Evolutionary conservation across 2,113 vertebrate species (phyloP), one percentile per base, ranked within the genome.

Genomic region (Sciurus niger): DNA sequence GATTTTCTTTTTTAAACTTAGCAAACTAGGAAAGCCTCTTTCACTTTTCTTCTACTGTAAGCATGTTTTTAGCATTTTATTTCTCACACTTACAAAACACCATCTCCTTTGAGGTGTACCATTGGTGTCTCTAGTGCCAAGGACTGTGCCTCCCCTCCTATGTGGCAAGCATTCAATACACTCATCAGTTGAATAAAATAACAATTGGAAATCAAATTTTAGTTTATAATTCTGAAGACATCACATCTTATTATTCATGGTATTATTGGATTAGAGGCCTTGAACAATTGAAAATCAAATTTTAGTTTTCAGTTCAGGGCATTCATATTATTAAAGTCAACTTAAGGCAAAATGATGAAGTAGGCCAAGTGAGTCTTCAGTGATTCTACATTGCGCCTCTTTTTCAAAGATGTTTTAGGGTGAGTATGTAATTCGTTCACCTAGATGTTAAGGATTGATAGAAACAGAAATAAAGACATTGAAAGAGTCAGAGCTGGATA

Each of bases 271-370:
- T 97, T 97, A 98, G 87, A 96, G 87, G 90, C 67, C 93, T 97
- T 95, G 72, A 98, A 97, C 95, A 97, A 97, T 93, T 97, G 93
- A 97, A 98, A 97, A 97, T 97, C 95, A 94, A 97, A 97, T 97
- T 97, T 97, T 55, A 93, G 95, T 96, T 96, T 98, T 98, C 96
- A 95, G 90, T 98, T 93, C 93, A 97, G 93, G 53, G 8, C 92
- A 98, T 97, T 96, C 94, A 95, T 97, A 95, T 90, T 97, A 82
- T 96, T 94, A 94, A 88, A 79, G 55, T 65, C 51, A 74, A 95
- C 28, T 22, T 63, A 97, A 97, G 77, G 79, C 89, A 93, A 94
- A 95, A 93, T 87, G 89, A 96, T 94, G 89, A 92, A 91, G 90
- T 70, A 93, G 87, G 46, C 89, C 95, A 96, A 95, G 87, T 34